phyloP scores from a whole-genome alignment of 23 tunicate species.

The Trididemnum clinides region DNA sequence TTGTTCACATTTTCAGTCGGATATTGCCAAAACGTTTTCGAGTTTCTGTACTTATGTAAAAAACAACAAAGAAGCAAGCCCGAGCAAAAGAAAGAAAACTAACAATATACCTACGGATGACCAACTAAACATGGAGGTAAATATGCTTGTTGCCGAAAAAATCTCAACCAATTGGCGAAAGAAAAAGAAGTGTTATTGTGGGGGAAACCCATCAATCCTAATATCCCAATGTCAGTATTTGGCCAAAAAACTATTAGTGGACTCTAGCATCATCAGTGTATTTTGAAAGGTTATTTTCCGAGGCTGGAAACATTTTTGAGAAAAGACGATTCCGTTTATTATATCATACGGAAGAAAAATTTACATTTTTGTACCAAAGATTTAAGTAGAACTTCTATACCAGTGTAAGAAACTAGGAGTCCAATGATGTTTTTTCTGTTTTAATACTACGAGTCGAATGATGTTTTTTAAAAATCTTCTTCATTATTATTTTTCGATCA shows the following conservation, averaged over 20 bases:
- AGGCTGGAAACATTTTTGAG: slow-evolving; percentile 27
- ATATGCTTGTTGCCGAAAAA: neutral
- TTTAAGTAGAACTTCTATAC: neutral
- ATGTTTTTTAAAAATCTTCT: too few species aligned
- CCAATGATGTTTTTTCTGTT: neutral
- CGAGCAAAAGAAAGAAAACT: neutral
- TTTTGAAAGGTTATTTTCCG: slow-evolving; percentile 5
- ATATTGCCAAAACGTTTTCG: neutral
- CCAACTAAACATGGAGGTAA: neutral
- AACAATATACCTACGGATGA: neutral
- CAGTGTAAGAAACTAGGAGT: neutral
- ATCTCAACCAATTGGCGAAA: neutral
- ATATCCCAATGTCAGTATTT: neutral
- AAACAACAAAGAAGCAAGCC: neutral
- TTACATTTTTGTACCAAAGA: neutral
- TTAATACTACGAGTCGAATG: too few species aligned
- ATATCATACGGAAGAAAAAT: neutral
- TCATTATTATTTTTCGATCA: too few species aligned
- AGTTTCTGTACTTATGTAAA: neutral
- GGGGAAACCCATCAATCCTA: neutral
- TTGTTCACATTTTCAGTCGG: neutral
- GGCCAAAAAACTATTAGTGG: neutral
- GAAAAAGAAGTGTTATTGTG: neutral
- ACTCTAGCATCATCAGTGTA: neutral
- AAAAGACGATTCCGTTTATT: slow-evolving; percentile 6